phyloP scores from a whole-genome alignment of 2,888 invertebrate species.

The Odontomyia ornata region DNA sequence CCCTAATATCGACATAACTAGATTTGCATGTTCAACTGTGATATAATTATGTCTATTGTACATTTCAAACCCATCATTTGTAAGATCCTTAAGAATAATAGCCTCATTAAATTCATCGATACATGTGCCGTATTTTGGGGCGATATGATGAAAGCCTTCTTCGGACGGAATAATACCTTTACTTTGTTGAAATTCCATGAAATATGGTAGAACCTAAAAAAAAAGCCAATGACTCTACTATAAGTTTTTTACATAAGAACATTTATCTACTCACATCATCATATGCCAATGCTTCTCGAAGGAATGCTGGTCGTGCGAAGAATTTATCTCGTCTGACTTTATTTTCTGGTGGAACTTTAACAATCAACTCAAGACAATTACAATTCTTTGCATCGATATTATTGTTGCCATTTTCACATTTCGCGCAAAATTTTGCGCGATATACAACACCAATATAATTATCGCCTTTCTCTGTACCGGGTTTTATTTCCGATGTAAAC shows the following conservation, averaged over 20 bases:
- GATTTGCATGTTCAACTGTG: constrained; percentile 59
- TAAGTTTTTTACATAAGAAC: neutral
- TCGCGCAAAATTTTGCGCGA: constrained; percentile 52
- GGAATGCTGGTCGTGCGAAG: constrained; percentile 57
- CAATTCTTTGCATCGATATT: neutral
- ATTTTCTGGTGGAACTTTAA: constrained; percentile 60
- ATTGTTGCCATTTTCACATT: neutral
- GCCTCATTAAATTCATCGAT: constrained; percentile 62
- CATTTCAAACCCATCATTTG: constrained; percentile 62
- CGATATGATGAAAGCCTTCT: constrained; percentile 55
- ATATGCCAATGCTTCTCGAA: constrained; percentile 58
- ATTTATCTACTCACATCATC: constrained; percentile 53
- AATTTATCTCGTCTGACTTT: constrained; percentile 57
- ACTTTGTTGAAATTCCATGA: constrained; percentile 55
- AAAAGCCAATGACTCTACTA: neutral
- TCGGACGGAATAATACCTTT: constrained; percentile 51
- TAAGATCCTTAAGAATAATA: constrained; percentile 66
- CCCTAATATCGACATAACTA: constrained; percentile 63
- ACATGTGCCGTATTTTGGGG: constrained; percentile 53
- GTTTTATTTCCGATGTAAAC: constrained; percentile 51
- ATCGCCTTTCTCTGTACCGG: constrained; percentile 58
- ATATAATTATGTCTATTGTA: constrained; percentile 63
- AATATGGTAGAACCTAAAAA: constrained; percentile 56
- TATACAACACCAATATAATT: constrained; percentile 60
- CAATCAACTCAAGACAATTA: constrained; percentile 52